Evolutionary conservation across 2,113 vertebrate genomes (phyloP), one percentile per base, ranked within the genome.

Genomic region (Conger conger): DNA sequence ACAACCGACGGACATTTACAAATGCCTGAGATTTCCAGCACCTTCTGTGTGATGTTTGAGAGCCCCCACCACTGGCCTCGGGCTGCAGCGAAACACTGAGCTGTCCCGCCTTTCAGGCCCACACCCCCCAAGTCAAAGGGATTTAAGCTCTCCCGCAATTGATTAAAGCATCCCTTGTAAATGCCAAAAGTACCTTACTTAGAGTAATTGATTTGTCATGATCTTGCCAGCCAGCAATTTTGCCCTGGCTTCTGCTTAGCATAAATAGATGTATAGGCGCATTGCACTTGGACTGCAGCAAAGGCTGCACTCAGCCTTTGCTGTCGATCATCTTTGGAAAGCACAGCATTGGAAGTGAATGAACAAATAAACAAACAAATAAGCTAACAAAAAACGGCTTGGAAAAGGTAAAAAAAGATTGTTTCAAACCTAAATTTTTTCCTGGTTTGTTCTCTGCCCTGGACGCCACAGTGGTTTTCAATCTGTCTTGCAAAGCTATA

Each of bases 101-200:
- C 63, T 33, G n/a, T 63, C 23, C 33, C 11, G 53, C 20, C 23
- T 76, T 30, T 20, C 36, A 68, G 63, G 33, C 60, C 68, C 57
- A 23, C 18, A 27, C 57, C 20, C 57, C 27, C 33, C 11, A 1
- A 77, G 84, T 54, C 23, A 16, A 81, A 35, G 57, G 54, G 40
- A 7, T 60, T 82, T 53, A 81, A 85, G 63, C 63, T 53, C 30
- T 53, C 16, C 63, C 9, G 54, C 68, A 76, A 82, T 82, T 42
- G 33, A 81, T 82, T 76, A 81, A 85, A 81, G 68, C 84, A 36
- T 76, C 37, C 60, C 84, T 37, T 81, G 42, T 81, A 54, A 81
- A 82, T 36, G 84, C 63, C 73, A 42, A 30, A 81, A 85, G 79
- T 30, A 81, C 84, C 80, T 85, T 82, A 54, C 60, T 77, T 82